Evolutionary conservation across 1,140 invertebrate species (phyloP), one percentile per base, ranked within the genome.

Genomic region (Ridgeia piscesae): DNA sequence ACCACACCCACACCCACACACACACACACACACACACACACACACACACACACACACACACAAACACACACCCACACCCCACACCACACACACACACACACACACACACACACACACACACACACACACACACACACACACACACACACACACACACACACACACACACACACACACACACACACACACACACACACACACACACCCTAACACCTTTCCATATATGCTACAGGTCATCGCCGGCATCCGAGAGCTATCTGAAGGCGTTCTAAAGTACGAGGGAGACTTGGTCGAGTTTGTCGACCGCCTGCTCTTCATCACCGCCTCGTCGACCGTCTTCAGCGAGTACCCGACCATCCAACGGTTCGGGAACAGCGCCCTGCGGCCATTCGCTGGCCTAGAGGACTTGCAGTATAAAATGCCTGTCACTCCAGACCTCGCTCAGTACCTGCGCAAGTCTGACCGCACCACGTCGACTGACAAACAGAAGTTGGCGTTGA

Each of bases 211-310:
- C 21, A 50, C 8, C 48, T 50, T 50, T 50, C 21, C 48, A 8
- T 50, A 2, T 77, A 77, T 77, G 58, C 58, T 31, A 31, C 58
- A 77, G 58, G 58, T 77, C 35, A 90, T 93, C 17, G 93, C 94
- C 33, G 95, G 95, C 4, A 93, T 95, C 21, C 93, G 95, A 6
- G 95, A 96, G 93, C 93, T 96, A 11, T 94, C 95, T 2, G 95
- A 96, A 89, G 95, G 95, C 2, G 93, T 95, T 11, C 91, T 96
- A 35, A 96, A 96, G 92, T 96, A 96, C 92, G 94, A 95, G 92
- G 94, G 94, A 21, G 94, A 95, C 27, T 91, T 94, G 34, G 94
- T 95, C 0, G 95, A 95, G 91, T 95, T 95, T 89, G 92, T 93
- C 17, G 95, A 95, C 91, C 77, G 95, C 31, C 93, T 95, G 31